A percentile compares a stretch with the other conserved stretches of the same genome.
phyloP scores from a whole-genome alignment of 2,888 invertebrate genomes.

The Phytoseiulus persimilis region DNA sequence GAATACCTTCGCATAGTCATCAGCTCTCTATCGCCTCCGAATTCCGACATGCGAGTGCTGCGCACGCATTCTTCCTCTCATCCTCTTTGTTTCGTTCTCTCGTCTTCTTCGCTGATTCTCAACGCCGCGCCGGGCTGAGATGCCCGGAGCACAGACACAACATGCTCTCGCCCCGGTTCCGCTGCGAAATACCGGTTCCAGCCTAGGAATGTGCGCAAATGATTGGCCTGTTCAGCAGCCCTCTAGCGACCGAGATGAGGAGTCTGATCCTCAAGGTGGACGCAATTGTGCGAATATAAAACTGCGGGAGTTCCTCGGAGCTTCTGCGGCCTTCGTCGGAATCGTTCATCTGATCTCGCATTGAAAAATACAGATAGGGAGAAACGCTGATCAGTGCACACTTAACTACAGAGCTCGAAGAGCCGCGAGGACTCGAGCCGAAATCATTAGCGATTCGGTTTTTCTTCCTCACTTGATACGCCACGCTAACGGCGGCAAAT shows the following conservation, averaged over 20 bases:
- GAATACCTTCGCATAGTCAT: background rate
- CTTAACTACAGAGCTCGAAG: background rate
- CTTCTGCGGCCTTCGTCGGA: background rate
- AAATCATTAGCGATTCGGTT: background rate
- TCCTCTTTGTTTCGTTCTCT: background rate
- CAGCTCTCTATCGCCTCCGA: background rate
- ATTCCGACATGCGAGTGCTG: background rate
- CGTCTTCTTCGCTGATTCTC: background rate
- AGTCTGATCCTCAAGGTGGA: too few species aligned
- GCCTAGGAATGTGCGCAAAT: too few species aligned
- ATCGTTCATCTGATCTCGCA: background rate
- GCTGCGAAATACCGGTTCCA: too few species aligned
- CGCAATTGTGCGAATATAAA: background rate
- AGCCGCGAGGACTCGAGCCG: background rate
- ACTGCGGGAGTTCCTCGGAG: too few species aligned
- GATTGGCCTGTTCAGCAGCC: too few species aligned
- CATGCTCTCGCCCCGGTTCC: too few species aligned
- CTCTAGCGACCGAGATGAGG: too few species aligned
- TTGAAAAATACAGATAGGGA: background rate
- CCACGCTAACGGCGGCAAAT: background rate
- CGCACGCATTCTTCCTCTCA: background rate
- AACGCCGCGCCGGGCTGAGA: too few species aligned
- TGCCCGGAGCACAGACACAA: too few species aligned
- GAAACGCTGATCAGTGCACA: background rate
- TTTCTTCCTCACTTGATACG: background rate